Base-by-base conservation (phyloP, 2,113 vertebrate genomes). In the Zootoca vivipara region DNA sequence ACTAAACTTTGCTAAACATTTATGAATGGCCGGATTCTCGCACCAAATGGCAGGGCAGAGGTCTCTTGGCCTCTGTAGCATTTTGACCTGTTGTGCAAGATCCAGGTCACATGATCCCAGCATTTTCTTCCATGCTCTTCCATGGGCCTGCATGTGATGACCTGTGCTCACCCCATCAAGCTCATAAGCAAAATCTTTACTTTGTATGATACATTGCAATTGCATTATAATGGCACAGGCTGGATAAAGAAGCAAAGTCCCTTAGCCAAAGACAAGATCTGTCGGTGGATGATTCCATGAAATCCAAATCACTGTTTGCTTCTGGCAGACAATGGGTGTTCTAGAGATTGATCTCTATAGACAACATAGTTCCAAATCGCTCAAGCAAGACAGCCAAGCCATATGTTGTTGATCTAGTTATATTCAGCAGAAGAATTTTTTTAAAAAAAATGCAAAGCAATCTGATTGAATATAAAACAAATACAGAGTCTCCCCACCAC, bases 1-100 rank as follows among this genome's bases (percentile, higher is more conserved):
- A 64, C 5, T 89, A 91, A 89, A 16, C 46, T 78, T 91, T 46
- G n/a, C 0, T 74, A 91, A 91, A 90, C 77, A 33, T 42, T 73
- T 35, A 84, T 6, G 85, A 87, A 40, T 56, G 33, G n/a, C 12
- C 72, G 81, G 10, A 81, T 92, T 91, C 10, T 87, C 40, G 81
- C 22, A 81, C 72, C 33, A 30, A 91, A 78, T 87, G 82, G 88
- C 91, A 52, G 4, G 1, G 5, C 15, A 46, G 12, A 1, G 3
- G 38, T 83, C 52, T 58, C 85, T 92, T 82, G 0, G 2, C 74
- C 9, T 90, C 10, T 80, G 0, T 62, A 73, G 87, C 72, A 2
- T 35, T 94, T 93, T 26, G 3, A 28, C 22, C 69, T 18, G 88
- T 89, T 73, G 33, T 69, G 15, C 18, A 84, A n/a, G 90, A 42